Conservation (phyloP, 2,113 vertebrate genomes). For the Xyliphius kryptos region DNA sequence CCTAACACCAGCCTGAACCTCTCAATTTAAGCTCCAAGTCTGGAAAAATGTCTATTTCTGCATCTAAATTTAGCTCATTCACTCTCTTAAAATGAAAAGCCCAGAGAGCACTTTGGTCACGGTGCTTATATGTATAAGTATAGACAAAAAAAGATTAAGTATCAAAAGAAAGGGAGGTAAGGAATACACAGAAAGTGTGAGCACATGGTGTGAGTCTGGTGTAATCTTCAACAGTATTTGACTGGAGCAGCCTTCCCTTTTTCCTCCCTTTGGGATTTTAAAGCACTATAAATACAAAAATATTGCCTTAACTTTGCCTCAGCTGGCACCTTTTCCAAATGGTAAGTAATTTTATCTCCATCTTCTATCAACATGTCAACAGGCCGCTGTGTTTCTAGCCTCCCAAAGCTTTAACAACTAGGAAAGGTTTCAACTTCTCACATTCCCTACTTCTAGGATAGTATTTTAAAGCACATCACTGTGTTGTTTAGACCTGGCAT, state of each 20-base stretch:
- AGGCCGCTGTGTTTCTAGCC: slow-evolving; percentile 10
- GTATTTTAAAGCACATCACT: too few relatives aligned
- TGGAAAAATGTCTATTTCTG: slow-evolving; percentile 56
- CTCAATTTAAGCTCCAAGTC: slow-evolving; percentile 40
- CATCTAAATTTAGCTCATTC: slow-evolving; percentile 40
- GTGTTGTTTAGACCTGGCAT: too few relatives aligned
- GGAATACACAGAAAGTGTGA: slow-evolving; percentile 24
- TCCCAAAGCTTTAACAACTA: not conserved
- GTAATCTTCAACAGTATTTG: slow-evolving; percentile 8
- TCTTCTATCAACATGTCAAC: slow-evolving; percentile 6
- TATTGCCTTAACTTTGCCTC: slow-evolving; percentile 14
- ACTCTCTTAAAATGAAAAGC: slow-evolving; percentile 1
- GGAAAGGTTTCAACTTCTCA: not conserved
- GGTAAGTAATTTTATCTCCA: not conserved
- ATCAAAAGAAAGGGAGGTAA: slow-evolving; percentile 14
- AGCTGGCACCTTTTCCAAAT: not conserved
- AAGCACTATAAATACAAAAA: slow-evolving; percentile 21
- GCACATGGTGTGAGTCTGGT: slow-evolving; percentile 6
- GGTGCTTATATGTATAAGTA: not conserved
- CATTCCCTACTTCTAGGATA: not conserved
- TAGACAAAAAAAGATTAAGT: not conserved
- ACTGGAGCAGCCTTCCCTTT: slow-evolving; percentile 6
- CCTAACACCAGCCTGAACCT: slow-evolving; percentile 21
- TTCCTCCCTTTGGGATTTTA: slow-evolving; percentile 26
- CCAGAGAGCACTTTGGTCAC: not conserved